Evolutionary conservation across 2,888 invertebrate genomes (phyloP).

Genomic region (Byasa hedistus): DNA sequence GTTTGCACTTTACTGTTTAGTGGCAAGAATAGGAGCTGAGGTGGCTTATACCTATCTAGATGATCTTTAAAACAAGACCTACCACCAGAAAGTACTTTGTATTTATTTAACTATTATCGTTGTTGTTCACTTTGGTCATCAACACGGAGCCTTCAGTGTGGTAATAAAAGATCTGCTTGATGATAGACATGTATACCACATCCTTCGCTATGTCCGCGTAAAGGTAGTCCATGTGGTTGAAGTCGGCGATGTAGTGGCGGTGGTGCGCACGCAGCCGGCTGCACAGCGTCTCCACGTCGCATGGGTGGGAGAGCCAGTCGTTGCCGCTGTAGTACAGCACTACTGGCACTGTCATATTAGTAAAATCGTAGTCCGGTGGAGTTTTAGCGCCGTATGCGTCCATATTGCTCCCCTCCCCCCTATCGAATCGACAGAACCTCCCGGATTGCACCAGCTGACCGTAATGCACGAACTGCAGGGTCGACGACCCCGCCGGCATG

Average conservation of each 20-base stretch:
- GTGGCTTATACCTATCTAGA: no score
- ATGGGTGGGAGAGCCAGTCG: conserved; percentile 69
- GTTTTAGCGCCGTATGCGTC: conserved; percentile 62
- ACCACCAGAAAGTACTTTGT: no score
- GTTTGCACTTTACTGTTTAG: no score
- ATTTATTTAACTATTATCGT: no score
- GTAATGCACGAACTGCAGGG: conserved; percentile 71
- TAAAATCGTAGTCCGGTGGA: conserved; percentile 61
- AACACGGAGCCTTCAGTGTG: conserved; percentile 27
- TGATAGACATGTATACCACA: conserved; percentile 72
- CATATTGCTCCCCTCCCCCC: conserved; percentile 47
- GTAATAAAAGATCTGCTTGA: conserved; percentile 43
- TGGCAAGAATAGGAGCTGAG: no score
- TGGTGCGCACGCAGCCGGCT: conserved; percentile 68
- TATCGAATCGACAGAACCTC: conserved; percentile 60
- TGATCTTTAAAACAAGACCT: no score
- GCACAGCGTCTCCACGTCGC: conserved; percentile 68
- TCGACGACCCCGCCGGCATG: conserved; percentile 79
- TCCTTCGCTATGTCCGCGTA: conserved; percentile 80
- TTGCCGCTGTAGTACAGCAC: conserved; percentile 57
- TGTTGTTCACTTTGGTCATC: background rate
- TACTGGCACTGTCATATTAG: conserved; percentile 48
- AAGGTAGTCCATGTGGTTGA: conserved; percentile 84
- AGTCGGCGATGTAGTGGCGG: conserved; percentile 73
- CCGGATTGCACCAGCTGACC: conserved; percentile 58